Evolutionary conservation across 1,140 invertebrate genomes (phyloP).

Genomic region (Drosophila murphyi): DNA sequence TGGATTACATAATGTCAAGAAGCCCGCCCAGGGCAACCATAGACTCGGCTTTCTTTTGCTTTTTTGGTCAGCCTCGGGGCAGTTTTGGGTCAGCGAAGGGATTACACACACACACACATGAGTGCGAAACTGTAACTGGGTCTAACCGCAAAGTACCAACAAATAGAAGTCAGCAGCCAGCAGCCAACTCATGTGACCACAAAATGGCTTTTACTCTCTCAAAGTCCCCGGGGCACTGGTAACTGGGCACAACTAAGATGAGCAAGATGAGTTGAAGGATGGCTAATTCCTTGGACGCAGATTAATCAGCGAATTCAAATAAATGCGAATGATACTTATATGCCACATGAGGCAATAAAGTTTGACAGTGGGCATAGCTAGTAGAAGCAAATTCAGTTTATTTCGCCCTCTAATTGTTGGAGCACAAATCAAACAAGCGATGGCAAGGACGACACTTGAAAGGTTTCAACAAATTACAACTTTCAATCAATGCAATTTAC

Average conservation of each 20-base stretch:
- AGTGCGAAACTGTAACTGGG: conserved; percentile 30
- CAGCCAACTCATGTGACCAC: conserved; percentile 53
- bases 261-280: conserved; percentile 16
- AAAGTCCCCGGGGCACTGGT: conserved; percentile 11
- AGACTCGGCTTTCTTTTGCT: background rate
- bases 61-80: conserved; percentile 36
- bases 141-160: conserved; percentile 52
- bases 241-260: background rate
- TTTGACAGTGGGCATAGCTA: background rate
- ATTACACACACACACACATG: conserved; percentile 28
- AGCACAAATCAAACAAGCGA: conserved; percentile 2
- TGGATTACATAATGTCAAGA: conserved; percentile 73
- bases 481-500: conserved; percentile 65
- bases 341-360: conserved; percentile 50
- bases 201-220: conserved; percentile 58
- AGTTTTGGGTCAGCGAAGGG: conserved; percentile 47
- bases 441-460: conserved; percentile 27
- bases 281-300: conserved; percentile 54
- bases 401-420: conserved; percentile 49
- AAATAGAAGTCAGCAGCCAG: conserved; percentile 5
- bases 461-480: conserved; percentile 68
- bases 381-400: background rate
- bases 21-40: conserved; percentile 32
- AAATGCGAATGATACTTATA: conserved; percentile 26
- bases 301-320: conserved; percentile 63